Evolutionary conservation across 2,888 invertebrate genomes (phyloP).

Genomic region (Drosophila paranaensis): DNA sequence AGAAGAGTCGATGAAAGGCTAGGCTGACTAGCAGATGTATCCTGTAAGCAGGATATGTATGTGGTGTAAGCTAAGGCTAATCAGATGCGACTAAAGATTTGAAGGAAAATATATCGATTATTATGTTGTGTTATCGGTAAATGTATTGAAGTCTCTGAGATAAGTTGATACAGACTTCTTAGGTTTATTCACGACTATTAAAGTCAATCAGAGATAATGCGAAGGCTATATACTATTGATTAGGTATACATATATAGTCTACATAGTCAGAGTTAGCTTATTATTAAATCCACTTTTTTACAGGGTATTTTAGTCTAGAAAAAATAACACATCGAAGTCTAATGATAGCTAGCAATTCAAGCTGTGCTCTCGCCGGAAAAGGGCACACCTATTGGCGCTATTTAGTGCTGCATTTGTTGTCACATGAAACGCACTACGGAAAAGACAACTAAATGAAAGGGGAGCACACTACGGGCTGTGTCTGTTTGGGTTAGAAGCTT

Average conservation of each 20-base stretch:
- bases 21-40: neutral
- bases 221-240: too few relatives aligned
- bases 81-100: neutral
- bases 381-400: constrained; percentile 20
- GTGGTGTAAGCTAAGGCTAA: neutral
- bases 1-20: neutral
- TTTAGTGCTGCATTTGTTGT: constrained; percentile 66
- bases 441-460: constrained; percentile 24
- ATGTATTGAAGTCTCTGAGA: neutral
- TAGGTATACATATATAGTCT: too few relatives aligned
- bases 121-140: neutral
- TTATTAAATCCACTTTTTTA: too few relatives aligned
- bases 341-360: constrained; percentile 25
- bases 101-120: neutral
- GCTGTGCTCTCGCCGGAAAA: neutral
- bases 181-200: neutral
- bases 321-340: constrained; percentile 23
- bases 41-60: neutral
- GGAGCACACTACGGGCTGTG: neutral
- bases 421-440: constrained; percentile 56
- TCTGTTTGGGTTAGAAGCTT: constrained; percentile 20
- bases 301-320: neutral
- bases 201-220: neutral
- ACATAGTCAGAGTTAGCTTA: too few relatives aligned
- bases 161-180: neutral